A percentile compares a stretch with the other conserved stretches of the same genome.
Conservation (phyloP, 1,140 invertebrate genomes). For the Scaptomyza pallida region DNA sequence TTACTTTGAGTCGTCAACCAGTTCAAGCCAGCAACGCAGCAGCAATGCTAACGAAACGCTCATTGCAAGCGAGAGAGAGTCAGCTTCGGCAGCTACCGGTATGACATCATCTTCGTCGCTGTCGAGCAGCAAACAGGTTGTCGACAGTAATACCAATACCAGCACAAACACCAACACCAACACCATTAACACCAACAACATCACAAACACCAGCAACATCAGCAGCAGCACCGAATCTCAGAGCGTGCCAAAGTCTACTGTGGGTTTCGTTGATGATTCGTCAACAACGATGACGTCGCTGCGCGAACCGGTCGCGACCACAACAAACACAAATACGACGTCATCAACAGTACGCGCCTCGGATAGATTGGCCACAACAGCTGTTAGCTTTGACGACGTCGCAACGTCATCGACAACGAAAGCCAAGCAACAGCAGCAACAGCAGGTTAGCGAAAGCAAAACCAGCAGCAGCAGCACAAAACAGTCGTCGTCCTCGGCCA, state of each 20-base stretch:
- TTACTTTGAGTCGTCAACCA: conserved; percentile 73
- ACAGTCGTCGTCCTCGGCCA: conserved; percentile 51
- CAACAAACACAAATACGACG: conserved; percentile 52
- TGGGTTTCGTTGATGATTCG: conserved; percentile 50
- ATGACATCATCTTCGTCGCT: conserved; percentile 76
- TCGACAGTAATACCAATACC: conserved; percentile 40
- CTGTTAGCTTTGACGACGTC: conserved; percentile 36
- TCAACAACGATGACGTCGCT: conserved; percentile 63
- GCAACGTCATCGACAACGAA: conserved; percentile 36
- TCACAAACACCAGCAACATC: conserved; percentile 35
- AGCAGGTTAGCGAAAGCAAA: conserved; percentile 59
- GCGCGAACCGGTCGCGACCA: conserved; percentile 67
- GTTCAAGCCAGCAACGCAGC: conserved; percentile 53
- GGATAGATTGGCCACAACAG: conserved; percentile 57
- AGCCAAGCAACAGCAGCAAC: conserved; percentile 47
- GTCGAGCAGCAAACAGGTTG: conserved; percentile 71
- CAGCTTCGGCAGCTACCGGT: conserved; percentile 75
- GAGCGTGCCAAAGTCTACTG: conserved; percentile 67
- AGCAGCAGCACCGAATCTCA: conserved; percentile 64
- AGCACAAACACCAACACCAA: conserved; percentile 35
- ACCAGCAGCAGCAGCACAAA: conserved; percentile 57
- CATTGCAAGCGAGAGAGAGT: conserved; percentile 69
- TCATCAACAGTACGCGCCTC: conserved; percentile 41
- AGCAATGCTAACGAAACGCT: conserved; percentile 64
- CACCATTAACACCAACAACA: conserved; percentile 32